Base-by-base conservation (phyloP, 2,797 vertebrate genomes). In the Balearica regulorum region DNA sequence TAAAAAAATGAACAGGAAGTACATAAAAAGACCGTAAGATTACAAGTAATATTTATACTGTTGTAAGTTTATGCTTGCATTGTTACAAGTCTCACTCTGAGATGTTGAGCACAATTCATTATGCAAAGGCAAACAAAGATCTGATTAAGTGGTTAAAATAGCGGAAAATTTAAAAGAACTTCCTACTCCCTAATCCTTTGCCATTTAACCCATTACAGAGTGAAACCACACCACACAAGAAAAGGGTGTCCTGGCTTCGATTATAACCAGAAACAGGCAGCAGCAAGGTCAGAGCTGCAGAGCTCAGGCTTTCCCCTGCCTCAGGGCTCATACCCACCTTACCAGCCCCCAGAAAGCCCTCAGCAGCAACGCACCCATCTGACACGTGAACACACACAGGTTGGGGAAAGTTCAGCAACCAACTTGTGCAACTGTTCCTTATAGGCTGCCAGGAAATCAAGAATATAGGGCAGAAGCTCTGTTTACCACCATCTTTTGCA, bases 361-460 rank as follows among this genome's bases (percentile, higher is more conserved):
- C 31, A 37, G 60, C 0, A 1, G 20, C 41, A 90, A 33, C 0
- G 2, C 1, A 3, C 6, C 25, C 3, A 0, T 57, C 37, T 66
- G 33, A n/a, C 55, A 51, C 9, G 2, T 5, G 29, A 82, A 65
- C 41, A 35, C 22, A 65, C 2, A 15, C 5, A 8, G 55, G 8
- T 1, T 71, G n/a, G 10, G 53, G 33, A 69, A 55, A 61, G 22
- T 5, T 28, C 64, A 43, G 43, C 16, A 58, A 58, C 6, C 13
- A 55, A 35, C 8, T 73, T 39, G 25, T 3, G 6, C 20, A 64
- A n/a, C 8, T 13, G 11, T 1, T 69, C 21, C 31, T 66, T 75
- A 48, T 1, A 82, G 17, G 9, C 28, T 37, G 37, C 35, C 29
- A 73, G 49, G 37, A 88, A 71, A 69, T 39, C 43, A 73, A 33